Base-by-base conservation (phyloP, 2,888 invertebrate genomes). In the Alentia gelatinosa region DNA sequence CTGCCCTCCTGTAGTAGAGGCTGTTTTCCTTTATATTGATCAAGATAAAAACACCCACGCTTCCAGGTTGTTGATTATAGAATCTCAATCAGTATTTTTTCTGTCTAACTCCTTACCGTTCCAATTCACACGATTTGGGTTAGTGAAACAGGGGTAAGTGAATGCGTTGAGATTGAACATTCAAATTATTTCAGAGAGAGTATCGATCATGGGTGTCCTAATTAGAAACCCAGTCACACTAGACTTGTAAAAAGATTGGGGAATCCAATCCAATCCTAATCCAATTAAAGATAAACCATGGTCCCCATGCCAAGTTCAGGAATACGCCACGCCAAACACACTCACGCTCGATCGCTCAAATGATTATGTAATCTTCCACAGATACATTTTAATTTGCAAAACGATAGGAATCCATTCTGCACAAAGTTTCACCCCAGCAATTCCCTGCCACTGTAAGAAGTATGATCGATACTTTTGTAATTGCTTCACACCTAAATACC, bases 331-430 rank as follows among this genome's bases (percentile, higher is more conserved):
- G 47, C 47, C 47, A 9, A 74, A 79, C 12, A 37, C 79, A 79
- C 23, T 23, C 19, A 19, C 37, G 79, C 79, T n/a, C n/a, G 37
- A 79, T 79, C 79, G 39, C 23, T 79, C 79, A 79, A 79, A 79
- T 39, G 37, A 79, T 79, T 79, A 74, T 12, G 37, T 35, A 23
- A 79, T 79, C 79, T 39, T 39, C 3, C 37, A n/a, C 37, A 37
- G 79, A 79, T 79, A 79, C 79, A 79, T 79, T 79, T 79, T 79
- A 79, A 79, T 79, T 74, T 79, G 79, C 79, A 79, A 79, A 79
- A 79, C 39, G 35, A 39, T 35, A 37, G 79, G 15, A 39, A 39
- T 39, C 37, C 37, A 7, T 26, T 74, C 33, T 19, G n/a, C 12
- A 4, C 74, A 33, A 39, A 19, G 79, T 79, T 35, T 79, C n/a